phyloP scores from a whole-genome alignment of 1,140 invertebrate genomes.

The Diabrotica virgifera region DNA sequence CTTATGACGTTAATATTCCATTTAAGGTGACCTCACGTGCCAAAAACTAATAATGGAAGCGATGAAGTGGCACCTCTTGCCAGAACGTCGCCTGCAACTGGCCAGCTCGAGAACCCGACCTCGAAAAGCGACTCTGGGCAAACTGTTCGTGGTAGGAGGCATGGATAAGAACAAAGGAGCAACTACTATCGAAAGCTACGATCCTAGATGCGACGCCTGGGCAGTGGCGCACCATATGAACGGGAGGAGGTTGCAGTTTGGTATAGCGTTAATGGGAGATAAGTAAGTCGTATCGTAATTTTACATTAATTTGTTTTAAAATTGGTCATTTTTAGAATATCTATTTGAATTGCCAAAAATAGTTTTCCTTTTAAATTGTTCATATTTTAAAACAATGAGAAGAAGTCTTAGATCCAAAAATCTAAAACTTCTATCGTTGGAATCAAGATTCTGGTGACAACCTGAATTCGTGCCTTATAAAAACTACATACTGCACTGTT shows the following conservation, averaged over 20 bases:
- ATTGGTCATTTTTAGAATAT: no score
- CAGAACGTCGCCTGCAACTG: constrained; percentile 75
- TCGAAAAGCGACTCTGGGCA: constrained; percentile 85
- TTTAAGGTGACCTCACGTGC: constrained; percentile 55
- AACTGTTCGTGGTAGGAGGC: constrained; percentile 83
- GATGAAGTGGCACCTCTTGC: constrained; percentile 86
- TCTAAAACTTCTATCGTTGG: no score
- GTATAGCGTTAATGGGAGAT: constrained; percentile 81
- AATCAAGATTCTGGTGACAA: no score
- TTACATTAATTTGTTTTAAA: background rate
- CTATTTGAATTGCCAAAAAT: no score
- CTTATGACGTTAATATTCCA: constrained; percentile 5
- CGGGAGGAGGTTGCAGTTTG: constrained; percentile 81
- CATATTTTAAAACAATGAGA: no score
- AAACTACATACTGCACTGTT: no score
- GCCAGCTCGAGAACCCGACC: constrained; percentile 79
- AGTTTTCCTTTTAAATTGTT: no score
- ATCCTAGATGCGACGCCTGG: constrained; percentile 82
- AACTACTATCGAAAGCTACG: constrained; percentile 86
- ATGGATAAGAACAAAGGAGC: constrained; percentile 89
- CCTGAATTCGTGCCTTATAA: no score
- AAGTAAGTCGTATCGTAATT: constrained; percentile 58
- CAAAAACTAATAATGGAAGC: constrained; percentile 91
- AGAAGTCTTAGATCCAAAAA: no score
- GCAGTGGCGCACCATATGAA: constrained; percentile 74